phyloP scores from a whole-genome alignment of 2,113 vertebrate genomes.

The Cheirogaleus medius region DNA sequence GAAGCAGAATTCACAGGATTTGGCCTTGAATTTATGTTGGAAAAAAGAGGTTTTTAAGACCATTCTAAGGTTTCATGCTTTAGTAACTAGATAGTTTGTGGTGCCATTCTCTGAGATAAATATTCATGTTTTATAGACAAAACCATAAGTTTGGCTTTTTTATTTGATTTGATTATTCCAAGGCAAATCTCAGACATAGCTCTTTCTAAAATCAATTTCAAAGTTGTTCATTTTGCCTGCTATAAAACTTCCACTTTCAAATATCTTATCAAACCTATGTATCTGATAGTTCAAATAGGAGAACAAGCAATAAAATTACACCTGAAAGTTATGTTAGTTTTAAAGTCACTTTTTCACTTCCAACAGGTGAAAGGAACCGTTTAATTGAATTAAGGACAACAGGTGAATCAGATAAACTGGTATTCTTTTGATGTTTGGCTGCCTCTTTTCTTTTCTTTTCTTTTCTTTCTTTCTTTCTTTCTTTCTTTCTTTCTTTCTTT shows the following conservation, averaged over 20 bases:
- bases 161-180: neutral
- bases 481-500: no score
- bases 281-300: neutral
- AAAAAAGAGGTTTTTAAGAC: neutral
- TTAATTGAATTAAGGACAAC: conserved; percentile 15
- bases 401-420: neutral
- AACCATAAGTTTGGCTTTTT: neutral
- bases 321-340: neutral
- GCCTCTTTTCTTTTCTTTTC: neutral
- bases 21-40: neutral
- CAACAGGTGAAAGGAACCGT: neutral
- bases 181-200: neutral
- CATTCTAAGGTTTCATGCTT: neutral
- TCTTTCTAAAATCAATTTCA: neutral
- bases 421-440: neutral
- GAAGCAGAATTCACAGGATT: neutral
- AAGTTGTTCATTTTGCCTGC: neutral
- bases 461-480: no score
- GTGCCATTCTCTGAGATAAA: neutral
- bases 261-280: neutral
- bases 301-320: neutral
- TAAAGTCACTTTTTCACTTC: conserved; percentile 19
- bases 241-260: neutral
- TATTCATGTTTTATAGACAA: neutral
- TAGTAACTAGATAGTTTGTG: neutral